Conservation (phyloP, 2,113 vertebrate genomes). For the Scortum barcoo region DNA sequence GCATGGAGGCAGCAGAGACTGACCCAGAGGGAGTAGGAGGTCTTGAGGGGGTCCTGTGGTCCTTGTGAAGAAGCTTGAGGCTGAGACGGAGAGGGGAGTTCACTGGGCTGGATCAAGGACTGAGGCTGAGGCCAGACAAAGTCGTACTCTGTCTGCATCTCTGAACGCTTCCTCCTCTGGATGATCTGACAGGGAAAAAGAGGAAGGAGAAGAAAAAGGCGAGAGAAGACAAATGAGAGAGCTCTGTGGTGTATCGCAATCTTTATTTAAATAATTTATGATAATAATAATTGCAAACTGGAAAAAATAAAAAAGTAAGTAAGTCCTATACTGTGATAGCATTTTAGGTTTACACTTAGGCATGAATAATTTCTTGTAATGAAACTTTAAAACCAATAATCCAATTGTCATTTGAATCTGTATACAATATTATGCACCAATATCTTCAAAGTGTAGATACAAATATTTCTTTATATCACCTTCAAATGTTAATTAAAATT, state of each 20-base stretch:
- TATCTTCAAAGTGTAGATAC: neutral
- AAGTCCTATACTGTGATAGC: neutral
- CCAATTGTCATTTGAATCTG: slow-evolving; percentile 21
- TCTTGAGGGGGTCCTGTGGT: slow-evolving; percentile 66
- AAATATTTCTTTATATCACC: neutral
- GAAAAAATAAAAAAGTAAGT: neutral
- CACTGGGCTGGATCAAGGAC: slow-evolving; percentile 78
- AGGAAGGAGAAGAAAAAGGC: neutral
- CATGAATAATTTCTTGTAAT: slow-evolving; percentile 38
- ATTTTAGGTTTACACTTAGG: slow-evolving; percentile 8
- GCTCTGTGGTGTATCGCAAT: neutral
- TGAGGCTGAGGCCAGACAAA: slow-evolving; percentile 86
- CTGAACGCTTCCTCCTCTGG: slow-evolving; percentile 90
- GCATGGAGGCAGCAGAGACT: slow-evolving; percentile 68
- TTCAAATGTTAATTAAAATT: slow-evolving; percentile 17
- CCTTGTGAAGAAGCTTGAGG: slow-evolving; percentile 80
- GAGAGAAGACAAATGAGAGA: neutral
- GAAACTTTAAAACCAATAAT: slow-evolving; percentile 36
- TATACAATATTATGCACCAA: neutral
- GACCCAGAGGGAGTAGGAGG: slow-evolving; percentile 88
- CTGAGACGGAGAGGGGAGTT: slow-evolving; percentile 74
- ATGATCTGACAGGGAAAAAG: slow-evolving; percentile 87
- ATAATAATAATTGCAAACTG: slow-evolving; percentile 17
- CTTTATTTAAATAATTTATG: slow-evolving; percentile 1
- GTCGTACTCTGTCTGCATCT: slow-evolving; percentile 87